Percentiles rank a stretch among this genome's conserved stretches.
These are phyloP conservation scores for Anoplolepis gracilipes DNA, from an alignment of 1,140 invertebrate species.

Conservation along the genomic window DNA sequence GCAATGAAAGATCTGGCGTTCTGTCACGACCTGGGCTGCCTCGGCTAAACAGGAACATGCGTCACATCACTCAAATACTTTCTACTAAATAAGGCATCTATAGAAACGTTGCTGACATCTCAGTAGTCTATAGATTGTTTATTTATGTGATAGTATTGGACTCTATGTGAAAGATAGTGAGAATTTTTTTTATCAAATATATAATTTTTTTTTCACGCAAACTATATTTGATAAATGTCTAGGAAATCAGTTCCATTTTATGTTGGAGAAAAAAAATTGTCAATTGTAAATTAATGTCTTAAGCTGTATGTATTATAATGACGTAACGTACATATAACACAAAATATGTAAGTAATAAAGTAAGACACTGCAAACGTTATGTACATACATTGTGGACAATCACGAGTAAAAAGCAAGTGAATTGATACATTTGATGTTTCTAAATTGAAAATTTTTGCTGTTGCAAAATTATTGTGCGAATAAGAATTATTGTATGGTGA, in stretches of 20 bases:
- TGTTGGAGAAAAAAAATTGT: not conserved
- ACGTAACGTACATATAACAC: not conserved
- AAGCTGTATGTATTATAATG: conserved; percentile 25
- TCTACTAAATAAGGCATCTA: conserved; percentile 55
- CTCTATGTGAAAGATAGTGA: conserved; percentile 1
- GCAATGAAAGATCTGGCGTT: conserved; percentile 91
- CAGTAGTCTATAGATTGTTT: conserved; percentile 23
- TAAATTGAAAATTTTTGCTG: not conserved
- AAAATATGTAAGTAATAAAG: not conserved
- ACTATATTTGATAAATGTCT: not conserved
- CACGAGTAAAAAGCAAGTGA: conserved; percentile 18
- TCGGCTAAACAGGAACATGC: conserved; percentile 91
- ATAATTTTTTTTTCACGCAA: not conserved
- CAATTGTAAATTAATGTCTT: conserved; percentile 7
- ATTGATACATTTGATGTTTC: conserved; percentile 22
- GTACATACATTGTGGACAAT: not conserved
- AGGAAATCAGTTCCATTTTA: not conserved
- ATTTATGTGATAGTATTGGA: not conserved
- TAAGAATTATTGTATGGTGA: conserved; percentile 23
- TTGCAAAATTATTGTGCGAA: conserved; percentile 1
- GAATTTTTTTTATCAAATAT: not conserved
- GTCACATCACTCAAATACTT: conserved; percentile 86
- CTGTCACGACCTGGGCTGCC: conserved; percentile 93
- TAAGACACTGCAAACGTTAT: not conserved
- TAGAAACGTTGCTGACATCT: conserved; percentile 6